Evolutionary conservation across 2,113 vertebrate species (phyloP), one percentile per base, ranked within the genome.

Genomic region (Saimiri boliviensis): DNA sequence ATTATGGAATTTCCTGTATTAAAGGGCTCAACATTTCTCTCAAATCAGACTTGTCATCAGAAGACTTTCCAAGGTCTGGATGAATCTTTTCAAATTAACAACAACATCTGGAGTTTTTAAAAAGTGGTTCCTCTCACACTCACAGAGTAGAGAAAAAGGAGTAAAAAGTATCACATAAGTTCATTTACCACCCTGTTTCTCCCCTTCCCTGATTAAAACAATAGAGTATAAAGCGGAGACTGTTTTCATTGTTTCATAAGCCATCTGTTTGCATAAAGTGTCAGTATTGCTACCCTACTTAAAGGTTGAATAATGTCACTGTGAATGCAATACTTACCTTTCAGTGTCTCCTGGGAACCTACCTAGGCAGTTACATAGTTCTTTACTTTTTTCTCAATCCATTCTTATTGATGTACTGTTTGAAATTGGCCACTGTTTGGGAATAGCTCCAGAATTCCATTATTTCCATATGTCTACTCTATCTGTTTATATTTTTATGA

Each of bases 1-100:
- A 98, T 97, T 85, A 93, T 92, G 95, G 95, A 93, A 96, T 97
- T 98, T 97, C 94, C 94, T 97, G 94, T 94, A 91, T 92, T 95
- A 89, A 96, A 86, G 47, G 13, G 21, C 93, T 93, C 95, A 92
- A 82, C 80, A 85, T 93, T 95, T 96, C 95, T 93, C 70, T 96
- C 86, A 94, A 92, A 85, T 96, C 95, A 94, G 80, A 86, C 87
- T 97, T 97, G 94, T 96, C 94, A 95, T 95, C 84, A 95, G 91
- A 94, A 94, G 76, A 27, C 52, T 81, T 93, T 94, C 91, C 86
- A 94, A 95, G 91, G 81, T 96, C 74, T 96, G 45, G 60, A 93
- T 95, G 86, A 95, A 94, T 89, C 87, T 97, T 95, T 97, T 71
- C 79, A 91, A 94, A 97, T 95, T 96, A 96, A 84, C 47, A 95